Evolutionary conservation across 1,140 invertebrate genomes (phyloP), one percentile per base, ranked within the genome.

Genomic region (Bombus turneri): DNA sequence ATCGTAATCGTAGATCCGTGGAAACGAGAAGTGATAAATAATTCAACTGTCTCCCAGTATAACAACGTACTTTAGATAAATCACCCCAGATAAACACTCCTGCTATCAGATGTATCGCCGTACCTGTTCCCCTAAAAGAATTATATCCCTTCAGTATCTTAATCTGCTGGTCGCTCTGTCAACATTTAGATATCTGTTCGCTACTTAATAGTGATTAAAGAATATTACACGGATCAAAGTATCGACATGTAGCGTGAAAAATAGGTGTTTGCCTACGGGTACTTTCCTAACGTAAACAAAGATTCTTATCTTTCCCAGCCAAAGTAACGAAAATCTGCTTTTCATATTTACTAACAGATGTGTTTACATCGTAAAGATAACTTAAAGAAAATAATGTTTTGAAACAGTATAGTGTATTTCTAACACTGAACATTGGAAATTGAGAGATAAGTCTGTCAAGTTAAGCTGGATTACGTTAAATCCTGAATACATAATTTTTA

Each of bases 31-130:
- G 69, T 59, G 75, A 72, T 79, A 84, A 76, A 84, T 84, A 84
- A 78, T 78, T 37, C 64, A 71, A 84, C 53, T 84, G 53, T 72
- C 82, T 22, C 3, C 28, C 64, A 6, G 64, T 39, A 28, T 78
- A 79, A 62, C 66, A 59, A 79, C 66, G 83, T 84, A 71, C 76
- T 84, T 69, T 84, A 84, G 83, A 84, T 79, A 77, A 84, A 84
- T 79, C 83, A 79, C 53, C 47, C 28, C n/a, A 84, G 83, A 84
- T 84, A 84, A 83, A 83, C 64, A 41, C 28, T 43, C n/a, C 4
- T 28, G n/a, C 37, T 84, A 84, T 84, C 82, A 71, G 62, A 84
- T 78, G 47, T 41, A 77, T 84, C 66, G 64, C 66, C 39, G n/a
- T 69, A 41, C 75, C 75, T 57, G 82, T 28, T 69, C 47, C n/a